These are phyloP conservation scores for Pseudopipra pipra DNA, from an alignment of 2,113 vertebrate species.

Conservation along the genomic window DNA sequence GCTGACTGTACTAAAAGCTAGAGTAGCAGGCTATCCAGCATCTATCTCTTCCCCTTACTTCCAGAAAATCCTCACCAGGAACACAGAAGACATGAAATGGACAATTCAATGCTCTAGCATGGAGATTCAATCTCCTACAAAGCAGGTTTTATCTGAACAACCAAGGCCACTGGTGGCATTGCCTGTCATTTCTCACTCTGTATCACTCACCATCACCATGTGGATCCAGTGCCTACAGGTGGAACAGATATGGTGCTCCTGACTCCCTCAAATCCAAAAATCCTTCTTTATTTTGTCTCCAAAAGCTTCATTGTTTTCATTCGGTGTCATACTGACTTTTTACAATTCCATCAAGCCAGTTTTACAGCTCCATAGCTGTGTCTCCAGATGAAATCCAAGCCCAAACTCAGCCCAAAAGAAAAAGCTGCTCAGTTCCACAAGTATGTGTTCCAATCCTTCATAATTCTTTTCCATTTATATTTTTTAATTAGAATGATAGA, in stretches of 20 bases:
- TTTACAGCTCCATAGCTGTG: background rate
- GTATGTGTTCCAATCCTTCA: background rate
- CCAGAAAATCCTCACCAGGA: background rate
- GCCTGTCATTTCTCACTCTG: background rate
- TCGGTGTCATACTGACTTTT: background rate
- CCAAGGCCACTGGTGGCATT: rapidly evolving
- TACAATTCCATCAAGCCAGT: background rate
- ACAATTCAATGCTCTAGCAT: background rate
- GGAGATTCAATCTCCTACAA: background rate
- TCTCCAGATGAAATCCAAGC: background rate
- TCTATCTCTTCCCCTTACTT: background rate
- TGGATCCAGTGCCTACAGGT: background rate
- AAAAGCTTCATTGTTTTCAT: background rate
- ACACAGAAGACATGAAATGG: background rate
- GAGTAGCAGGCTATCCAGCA: background rate
- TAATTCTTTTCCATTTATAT: background rate
- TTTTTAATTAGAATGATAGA: background rate
- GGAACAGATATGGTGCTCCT: background rate
- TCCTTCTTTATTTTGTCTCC: background rate
- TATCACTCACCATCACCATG: background rate
- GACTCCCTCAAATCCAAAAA: background rate
- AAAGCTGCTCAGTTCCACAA: background rate
- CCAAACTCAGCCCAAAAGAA: background rate
- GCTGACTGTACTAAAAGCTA: background rate
- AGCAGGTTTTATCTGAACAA: background rate